Evolutionary conservation across 1,140 invertebrate species (phyloP).

Genomic region (Gryon sp.): DNA sequence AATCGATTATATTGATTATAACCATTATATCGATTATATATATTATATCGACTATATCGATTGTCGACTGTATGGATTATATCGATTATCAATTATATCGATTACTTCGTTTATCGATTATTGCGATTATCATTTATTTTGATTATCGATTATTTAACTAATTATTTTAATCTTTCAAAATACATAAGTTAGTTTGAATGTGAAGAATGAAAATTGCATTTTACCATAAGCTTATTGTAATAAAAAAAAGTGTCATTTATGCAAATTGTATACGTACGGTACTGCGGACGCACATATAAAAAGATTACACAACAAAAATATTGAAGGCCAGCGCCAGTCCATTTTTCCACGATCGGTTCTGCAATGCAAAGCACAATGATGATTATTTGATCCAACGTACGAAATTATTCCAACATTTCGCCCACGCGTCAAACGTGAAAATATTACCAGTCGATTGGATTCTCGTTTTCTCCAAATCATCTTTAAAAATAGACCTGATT

Average conservation of each 20-base stretch:
- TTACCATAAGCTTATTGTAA: neutral
- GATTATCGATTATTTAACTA: no score
- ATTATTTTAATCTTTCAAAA: no score
- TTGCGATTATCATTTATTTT: no score
- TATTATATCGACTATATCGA: no score
- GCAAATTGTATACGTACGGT: conserved; percentile 41
- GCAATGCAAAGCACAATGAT: conserved; percentile 24
- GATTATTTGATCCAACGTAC: conserved; percentile 12
- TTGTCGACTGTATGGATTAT: no score
- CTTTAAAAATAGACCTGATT: conserved; percentile 27
- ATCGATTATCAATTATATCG: no score
- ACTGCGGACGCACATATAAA: conserved; percentile 29
- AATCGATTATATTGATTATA: no score
- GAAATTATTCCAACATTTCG: conserved; percentile 12
- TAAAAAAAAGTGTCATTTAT: conserved; percentile 7
- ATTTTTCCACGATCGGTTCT: conserved; percentile 40
- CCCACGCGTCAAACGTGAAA: conserved; percentile 13
- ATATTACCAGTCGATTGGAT: neutral
- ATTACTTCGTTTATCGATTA: no score
- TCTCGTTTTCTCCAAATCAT: conserved; percentile 13
- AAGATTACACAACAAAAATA: conserved; percentile 56
- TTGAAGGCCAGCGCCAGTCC: conserved; percentile 59
- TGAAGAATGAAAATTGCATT: neutral
- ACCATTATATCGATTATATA: no score
- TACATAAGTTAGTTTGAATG: no score